Evolutionary conservation across 2,113 vertebrate species (phyloP), one percentile per base, ranked within the genome.

Genomic region (Collichthys lucidus): DNA sequence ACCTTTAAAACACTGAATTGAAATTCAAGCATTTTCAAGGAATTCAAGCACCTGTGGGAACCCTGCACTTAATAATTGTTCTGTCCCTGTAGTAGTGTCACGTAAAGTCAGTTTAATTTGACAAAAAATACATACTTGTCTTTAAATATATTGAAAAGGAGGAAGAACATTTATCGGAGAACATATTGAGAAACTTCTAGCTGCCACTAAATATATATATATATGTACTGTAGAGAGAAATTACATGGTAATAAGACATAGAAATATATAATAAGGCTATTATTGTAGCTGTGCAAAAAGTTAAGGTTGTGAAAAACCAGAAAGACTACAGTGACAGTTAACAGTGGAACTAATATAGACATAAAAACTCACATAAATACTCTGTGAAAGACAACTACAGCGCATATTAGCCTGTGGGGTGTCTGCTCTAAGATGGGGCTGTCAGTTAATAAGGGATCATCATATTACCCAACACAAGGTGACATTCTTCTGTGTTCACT

Each of bases 361-460:
- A 55, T 42, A 78, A n/a, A 64, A 40, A 59, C 22, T 26, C 35
- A 40, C 35, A 40, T 40, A 40, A 40, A 40, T 40, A 31, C 47
- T 44, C 2, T 17, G 31, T 19, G n/a, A 56, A 64, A 56, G 19
- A 69, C 40, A n/a, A 40, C 55, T 50, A 22, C 16, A 61, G 64
- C 31, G 26, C 19, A 69, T 56, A 49, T 70, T 31, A 63, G 22
- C 72, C 47, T 63, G 59, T 63, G 61, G 53, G 14, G 19, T 46
- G 60, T 75, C 26, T 63, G 52, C 69, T 74, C 20, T 57, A 61
- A 65, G 65, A 59, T 52, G 24, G 12, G 26, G 50, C 26, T 73
- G 61, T 78, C 71, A 76, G 52, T 74, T 60, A 73, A 82, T 22
- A 50, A 71, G 35, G 40, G 52, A 74, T 72, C 68, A 55, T 78